phyloP scores from a whole-genome alignment of 2,888 invertebrate species.

The Rhynchonema sp. region DNA sequence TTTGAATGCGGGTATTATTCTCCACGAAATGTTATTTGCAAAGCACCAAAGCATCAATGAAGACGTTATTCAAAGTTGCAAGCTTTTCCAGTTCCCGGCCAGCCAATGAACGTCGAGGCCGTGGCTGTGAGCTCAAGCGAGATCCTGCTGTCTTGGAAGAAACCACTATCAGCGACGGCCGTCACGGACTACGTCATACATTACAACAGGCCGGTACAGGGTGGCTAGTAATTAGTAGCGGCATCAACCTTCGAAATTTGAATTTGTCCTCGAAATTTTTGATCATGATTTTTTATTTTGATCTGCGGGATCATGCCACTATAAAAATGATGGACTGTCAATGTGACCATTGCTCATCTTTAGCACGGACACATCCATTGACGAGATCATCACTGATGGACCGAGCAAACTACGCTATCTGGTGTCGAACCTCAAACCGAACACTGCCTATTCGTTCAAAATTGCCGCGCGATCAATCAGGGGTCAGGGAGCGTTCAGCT shows the following conservation, averaged over 20 bases:
- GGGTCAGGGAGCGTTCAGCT: conserved; percentile 86
- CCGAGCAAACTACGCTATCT: neutral
- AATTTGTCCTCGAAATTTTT: neutral
- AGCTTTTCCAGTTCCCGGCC: conserved; percentile 75
- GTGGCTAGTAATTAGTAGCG: too few species aligned
- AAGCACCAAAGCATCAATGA: too few species aligned
- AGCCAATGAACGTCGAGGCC: conserved; percentile 70
- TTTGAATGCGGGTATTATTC: too few species aligned
- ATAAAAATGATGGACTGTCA: neutral
- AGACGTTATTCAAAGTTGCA: too few species aligned
- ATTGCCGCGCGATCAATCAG: conserved; percentile 74
- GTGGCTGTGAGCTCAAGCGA: conserved; percentile 70
- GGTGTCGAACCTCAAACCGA: conserved; percentile 57
- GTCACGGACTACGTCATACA: neutral
- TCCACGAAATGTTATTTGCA: too few species aligned
- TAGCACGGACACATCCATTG: too few species aligned
- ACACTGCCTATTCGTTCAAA: conserved; percentile 90
- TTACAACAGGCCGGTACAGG: neutral
- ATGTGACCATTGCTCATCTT: too few species aligned
- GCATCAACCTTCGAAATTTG: too few species aligned
- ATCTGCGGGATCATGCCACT: neutral
- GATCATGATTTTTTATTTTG: neutral
- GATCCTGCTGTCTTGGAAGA: conserved; percentile 73
- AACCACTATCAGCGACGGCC: conserved; percentile 66
- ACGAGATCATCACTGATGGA: too few species aligned